Evolutionary conservation across 2,797 vertebrate species (phyloP).

Genomic region (Odontamblyopus lacepedii): DNA sequence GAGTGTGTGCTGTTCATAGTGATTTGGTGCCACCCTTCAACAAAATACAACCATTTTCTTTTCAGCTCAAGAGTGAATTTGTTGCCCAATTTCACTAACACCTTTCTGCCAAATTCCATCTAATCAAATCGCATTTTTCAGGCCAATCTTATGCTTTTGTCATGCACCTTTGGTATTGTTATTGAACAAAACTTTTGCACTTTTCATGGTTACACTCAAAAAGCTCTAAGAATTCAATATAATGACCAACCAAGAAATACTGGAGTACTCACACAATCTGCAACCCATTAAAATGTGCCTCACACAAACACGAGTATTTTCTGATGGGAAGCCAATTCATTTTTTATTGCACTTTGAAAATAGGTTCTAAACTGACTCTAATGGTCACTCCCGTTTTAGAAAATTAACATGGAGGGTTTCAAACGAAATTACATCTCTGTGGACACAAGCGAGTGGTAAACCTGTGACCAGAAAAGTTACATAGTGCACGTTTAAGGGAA

Average conservation of each 20-base stretch:
- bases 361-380: neutral
- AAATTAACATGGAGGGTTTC: neutral
- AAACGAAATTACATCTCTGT: no score
- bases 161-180: neutral
- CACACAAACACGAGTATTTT: neutral
- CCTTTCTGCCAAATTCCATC: neutral
- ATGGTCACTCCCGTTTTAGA: neutral
- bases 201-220: neutral
- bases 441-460: no score
- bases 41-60: neutral
- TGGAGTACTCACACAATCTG: neutral
- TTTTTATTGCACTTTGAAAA: neutral
- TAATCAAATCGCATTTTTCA: slow-evolving; percentile 3
- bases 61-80: neutral
- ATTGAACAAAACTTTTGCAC: neutral
- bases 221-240: neutral
- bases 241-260: neutral
- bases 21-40: neutral
- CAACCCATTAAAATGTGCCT: neutral
- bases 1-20: neutral
- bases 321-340: neutral
- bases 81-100: slow-evolving; percentile 6
- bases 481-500: no score
- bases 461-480: no score
- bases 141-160: neutral